Conservation (phyloP, 2,888 invertebrate genomes). For the Bursaphelenchus okinawaensis region DNA sequence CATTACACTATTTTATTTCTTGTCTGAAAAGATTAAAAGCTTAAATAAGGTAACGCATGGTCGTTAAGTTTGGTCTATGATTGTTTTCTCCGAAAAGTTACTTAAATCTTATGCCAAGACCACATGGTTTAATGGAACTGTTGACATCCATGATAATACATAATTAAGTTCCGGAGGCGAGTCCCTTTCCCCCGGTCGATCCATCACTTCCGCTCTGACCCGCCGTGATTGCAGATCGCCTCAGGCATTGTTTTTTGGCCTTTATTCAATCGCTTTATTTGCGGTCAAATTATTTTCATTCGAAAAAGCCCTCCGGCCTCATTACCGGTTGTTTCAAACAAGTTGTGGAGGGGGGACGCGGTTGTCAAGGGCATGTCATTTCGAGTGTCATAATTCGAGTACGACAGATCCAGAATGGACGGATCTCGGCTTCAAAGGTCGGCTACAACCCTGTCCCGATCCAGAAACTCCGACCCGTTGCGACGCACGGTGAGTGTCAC, state of each 20-base stretch:
- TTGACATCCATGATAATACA: not conserved
- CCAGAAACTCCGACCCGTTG: not conserved
- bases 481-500: conserved; percentile 8
- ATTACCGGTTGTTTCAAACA: not conserved
- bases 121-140: not conserved
- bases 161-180: not conserved
- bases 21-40: no score
- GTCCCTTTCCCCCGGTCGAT: not conserved
- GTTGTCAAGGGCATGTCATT: not conserved
- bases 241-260: not conserved
- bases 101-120: not conserved
- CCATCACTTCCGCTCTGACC: not conserved
- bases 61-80: no score
- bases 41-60: no score
- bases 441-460: not conserved
- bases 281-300: not conserved
- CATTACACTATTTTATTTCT: no score
- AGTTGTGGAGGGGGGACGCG: not conserved
- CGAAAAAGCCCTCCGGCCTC: not conserved
- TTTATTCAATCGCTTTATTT: not conserved
- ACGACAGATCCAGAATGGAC: not conserved
- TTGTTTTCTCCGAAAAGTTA: no score
- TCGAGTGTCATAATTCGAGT: not conserved
- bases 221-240: not conserved
- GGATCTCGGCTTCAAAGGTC: not conserved